Evolutionary conservation across 2,113 vertebrate species (phyloP).

Genomic region (Gymnarchus niloticus): DNA sequence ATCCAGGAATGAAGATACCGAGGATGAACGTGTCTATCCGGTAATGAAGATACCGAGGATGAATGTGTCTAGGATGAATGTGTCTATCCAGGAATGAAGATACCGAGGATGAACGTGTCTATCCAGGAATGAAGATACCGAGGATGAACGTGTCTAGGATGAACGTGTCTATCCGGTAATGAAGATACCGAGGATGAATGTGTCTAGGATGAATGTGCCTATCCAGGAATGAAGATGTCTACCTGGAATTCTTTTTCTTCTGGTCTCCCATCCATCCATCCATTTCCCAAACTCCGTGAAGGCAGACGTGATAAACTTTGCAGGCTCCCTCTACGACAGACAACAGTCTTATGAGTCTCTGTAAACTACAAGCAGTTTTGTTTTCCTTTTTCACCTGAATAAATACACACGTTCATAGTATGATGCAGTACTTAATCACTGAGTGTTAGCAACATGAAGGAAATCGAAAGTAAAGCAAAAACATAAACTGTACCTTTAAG

Average conservation of each 20-base stretch:
- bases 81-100: no score
- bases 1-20: no score
- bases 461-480: neutral
- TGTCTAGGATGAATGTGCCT: no score
- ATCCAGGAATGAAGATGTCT: neutral
- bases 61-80: no score
- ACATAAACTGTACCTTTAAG: constrained; percentile 53
- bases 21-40: no score
- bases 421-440: neutral
- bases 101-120: no score
- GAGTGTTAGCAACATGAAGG: neutral
- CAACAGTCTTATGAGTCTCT: neutral
- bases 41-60: no score
- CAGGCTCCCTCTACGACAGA: constrained; percentile 49
- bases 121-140: no score
- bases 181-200: no score
- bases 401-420: neutral
- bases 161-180: no score
- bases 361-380: neutral
- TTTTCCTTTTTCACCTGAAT: neutral
- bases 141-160: no score
- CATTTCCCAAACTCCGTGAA: constrained; percentile 69
- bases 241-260: constrained; percentile 69
- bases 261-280: constrained; percentile 78
- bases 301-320: constrained; percentile 51